Evolutionary conservation across 2,113 vertebrate species (phyloP).

Genomic region (Sylvilagus bachmani): DNA sequence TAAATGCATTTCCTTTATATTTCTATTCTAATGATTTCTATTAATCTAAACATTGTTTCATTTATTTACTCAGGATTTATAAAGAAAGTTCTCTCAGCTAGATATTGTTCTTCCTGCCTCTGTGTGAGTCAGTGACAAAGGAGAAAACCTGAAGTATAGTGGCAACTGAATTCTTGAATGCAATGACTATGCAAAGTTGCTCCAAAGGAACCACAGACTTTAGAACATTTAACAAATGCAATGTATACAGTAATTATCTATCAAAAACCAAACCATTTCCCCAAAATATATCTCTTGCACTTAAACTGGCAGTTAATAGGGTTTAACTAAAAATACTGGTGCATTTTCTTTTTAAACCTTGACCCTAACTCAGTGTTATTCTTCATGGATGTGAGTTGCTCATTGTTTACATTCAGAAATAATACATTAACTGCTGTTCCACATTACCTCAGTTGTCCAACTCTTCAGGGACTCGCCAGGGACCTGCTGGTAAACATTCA

Average conservation of each 20-base stretch:
- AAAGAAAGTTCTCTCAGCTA: conserved; percentile 31
- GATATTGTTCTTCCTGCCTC: background rate
- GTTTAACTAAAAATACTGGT: background rate
- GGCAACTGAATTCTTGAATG: background rate
- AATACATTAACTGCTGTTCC: background rate
- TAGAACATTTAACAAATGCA: conserved; percentile 28
- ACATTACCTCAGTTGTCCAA: background rate
- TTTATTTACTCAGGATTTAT: background rate
- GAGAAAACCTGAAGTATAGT: background rate
- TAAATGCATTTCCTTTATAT: background rate
- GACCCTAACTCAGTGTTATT: background rate
- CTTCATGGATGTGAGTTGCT: background rate
- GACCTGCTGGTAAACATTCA: conserved; percentile 5
- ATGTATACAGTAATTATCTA: background rate
- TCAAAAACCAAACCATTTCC: background rate
- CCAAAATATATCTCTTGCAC: background rate
- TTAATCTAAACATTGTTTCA: conserved; percentile 25
- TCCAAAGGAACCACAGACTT: conserved; percentile 1
- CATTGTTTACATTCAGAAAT: background rate
- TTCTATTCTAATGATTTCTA: background rate
- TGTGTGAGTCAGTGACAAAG: background rate
- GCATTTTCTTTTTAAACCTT: conserved; percentile 12
- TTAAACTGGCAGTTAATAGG: background rate
- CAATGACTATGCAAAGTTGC: background rate
- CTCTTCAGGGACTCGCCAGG: background rate